phyloP scores from a whole-genome alignment of 92 coral and sea anemone genomes.

The Porites lobata region DNA sequence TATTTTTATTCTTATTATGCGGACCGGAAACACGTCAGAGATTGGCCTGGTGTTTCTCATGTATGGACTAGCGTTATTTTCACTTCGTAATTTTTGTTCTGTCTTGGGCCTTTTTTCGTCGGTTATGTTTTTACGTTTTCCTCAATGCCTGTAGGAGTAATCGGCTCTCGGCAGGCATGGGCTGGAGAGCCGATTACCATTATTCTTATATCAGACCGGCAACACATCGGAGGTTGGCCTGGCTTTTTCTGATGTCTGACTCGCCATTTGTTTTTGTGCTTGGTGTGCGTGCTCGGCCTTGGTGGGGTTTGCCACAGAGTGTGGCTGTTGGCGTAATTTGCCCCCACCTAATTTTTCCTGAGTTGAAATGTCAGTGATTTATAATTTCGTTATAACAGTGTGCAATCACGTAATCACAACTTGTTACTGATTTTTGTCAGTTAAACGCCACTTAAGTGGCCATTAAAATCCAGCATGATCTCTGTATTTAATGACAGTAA shows the following conservation, averaged over 20 bases:
- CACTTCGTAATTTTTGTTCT: neutral
- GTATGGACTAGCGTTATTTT: neutral
- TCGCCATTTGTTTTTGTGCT: slow-evolving; percentile 7
- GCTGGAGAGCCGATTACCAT: neutral
- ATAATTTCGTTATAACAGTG: slow-evolving; percentile 25
- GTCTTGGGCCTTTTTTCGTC: neutral
- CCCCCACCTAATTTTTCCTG: too few species aligned
- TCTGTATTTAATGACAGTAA: too few species aligned
- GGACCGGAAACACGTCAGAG: slow-evolving; percentile 38
- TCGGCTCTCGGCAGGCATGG: slow-evolving; percentile 11
- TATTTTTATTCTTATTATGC: neutral
- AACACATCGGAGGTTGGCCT: neutral
- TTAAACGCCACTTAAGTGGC: too few species aligned
- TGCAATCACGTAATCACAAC: neutral
- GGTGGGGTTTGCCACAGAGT: slow-evolving; percentile 21
- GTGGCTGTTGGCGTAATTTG: slow-evolving; percentile 12
- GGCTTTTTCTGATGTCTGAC: neutral
- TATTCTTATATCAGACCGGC: slow-evolving; percentile 20
- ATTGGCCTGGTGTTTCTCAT: slow-evolving; percentile 39
- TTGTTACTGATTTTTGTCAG: too few species aligned
- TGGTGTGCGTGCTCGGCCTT: slow-evolving; percentile 17
- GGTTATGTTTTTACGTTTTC: neutral
- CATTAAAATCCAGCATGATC: too few species aligned
- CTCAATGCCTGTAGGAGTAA: slow-evolving; percentile 4
- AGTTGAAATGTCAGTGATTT: too few species aligned